Percentiles rank a stretch among this genome's conserved stretches.
These are phyloP conservation scores for Eretmocerus hayati DNA, from an alignment of 2,888 invertebrate genomes.

Conservation along the genomic window DNA sequence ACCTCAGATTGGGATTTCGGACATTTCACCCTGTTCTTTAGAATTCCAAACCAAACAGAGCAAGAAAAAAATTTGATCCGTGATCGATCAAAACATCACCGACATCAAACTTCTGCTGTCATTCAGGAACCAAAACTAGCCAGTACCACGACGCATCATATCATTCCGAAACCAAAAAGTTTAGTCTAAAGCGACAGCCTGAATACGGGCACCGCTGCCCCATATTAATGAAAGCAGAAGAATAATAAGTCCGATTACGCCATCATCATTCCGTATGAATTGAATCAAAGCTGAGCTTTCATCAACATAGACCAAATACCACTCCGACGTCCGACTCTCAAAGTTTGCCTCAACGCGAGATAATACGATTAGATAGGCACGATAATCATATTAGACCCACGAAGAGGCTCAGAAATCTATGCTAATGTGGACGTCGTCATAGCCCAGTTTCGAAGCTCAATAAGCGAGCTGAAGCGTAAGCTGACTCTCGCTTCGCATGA, in stretches of 20 bases:
- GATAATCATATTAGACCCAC: conserved; percentile 1
- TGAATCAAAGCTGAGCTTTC: conserved; percentile 13
- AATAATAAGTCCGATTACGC: conserved; percentile 4
- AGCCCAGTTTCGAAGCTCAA: neutral
- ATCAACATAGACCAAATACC: too few species aligned
- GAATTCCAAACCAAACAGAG: too few species aligned
- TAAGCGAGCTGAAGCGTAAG: neutral
- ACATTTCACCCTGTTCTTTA: too few species aligned
- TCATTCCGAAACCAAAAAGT: conserved; percentile 1
- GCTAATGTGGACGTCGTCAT: conserved; percentile 7
- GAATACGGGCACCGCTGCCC: neutral
- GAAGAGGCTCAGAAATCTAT: conserved; percentile 2
- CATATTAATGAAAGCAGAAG: neutral
- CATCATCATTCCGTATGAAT: conserved; percentile 17
- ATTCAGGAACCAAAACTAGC: too few species aligned
- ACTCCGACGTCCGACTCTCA: neutral
- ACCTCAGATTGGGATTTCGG: too few species aligned
- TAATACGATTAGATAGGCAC: conserved; percentile 9
- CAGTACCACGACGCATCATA: conserved; percentile 15
- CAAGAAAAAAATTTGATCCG: too few species aligned
- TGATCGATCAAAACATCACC: too few species aligned
- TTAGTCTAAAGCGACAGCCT: too few species aligned
- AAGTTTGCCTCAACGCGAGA: neutral
- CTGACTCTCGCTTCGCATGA: neutral
- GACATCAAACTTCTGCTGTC: too few species aligned